Base-by-base conservation (phyloP, 2,888 invertebrate genomes). In the Netelia virgata region DNA sequence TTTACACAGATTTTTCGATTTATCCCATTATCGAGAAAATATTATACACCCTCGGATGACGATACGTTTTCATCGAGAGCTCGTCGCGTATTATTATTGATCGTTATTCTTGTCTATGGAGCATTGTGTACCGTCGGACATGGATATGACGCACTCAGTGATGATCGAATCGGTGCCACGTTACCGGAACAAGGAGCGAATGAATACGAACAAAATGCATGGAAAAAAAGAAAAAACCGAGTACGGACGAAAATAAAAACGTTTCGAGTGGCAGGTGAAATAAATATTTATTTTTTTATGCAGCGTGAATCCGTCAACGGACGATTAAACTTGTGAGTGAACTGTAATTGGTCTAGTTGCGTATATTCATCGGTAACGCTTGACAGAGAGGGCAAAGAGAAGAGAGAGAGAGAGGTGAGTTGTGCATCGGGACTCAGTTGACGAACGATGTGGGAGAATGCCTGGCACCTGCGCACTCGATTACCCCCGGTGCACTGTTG, bases 251-350 rank as follows among this genome's bases (percentile, higher is more conserved):
- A 70, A 69, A 77, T 68, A 57, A 70, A 78, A 73, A 66, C 5
- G 28, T 16, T 41, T 55, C 14, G 50, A 20, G 10, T 64, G 70
- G 11, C 64, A 59, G 59, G 64, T 18, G 36, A 41, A 9, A 41
- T 23, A 18, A 47, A 18, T 68, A 36, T 47, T 36, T 28, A n/a
- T 36, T 53, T 70, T 72, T 76, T 63, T 68, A 72, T 69, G 41
- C 57, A 8, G 16, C 63, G 36, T 41, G 41, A 73, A 78, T 81
- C 47, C 69, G 69, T 81, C 77, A 78, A 69, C 81, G 69, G 59
- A 47, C 77, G 69, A 84, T 84, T 84, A 74, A 84, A 61, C 77
- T 47, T 55, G 77, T 69, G 84, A 84, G 74, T 81, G 84, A 78
- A 63, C 50, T 77, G 81, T 84, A 81, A 84, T 81, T 84, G 81